Evolutionary conservation across 2,888 invertebrate genomes (phyloP).

Genomic region (Eurois occulta): DNA sequence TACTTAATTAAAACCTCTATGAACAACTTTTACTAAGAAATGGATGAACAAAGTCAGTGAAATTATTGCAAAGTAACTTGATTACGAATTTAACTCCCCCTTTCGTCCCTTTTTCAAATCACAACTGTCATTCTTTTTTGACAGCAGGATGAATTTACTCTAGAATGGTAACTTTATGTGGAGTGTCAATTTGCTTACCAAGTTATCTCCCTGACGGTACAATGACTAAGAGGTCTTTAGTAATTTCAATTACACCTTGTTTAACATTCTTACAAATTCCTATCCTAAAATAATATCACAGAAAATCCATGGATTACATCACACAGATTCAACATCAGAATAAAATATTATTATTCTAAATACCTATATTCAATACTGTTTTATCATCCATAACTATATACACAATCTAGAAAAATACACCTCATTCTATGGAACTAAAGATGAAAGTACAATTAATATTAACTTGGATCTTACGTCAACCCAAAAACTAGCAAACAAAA

Average conservation of each 20-base stretch:
- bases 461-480: not conserved
- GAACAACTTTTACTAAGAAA: not conserved
- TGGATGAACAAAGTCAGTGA: not conserved
- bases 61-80: not conserved
- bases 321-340: conserved; percentile 31
- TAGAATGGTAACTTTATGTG: not conserved
- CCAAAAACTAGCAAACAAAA: not conserved
- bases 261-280: not conserved
- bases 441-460: not conserved
- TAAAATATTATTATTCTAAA: conserved; percentile 15
- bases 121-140: not conserved
- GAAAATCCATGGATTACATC: conserved; percentile 53
- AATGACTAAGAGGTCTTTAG: not conserved
- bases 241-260: conserved; percentile 4
- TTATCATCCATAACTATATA: conserved; percentile 11
- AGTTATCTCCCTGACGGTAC: not conserved
- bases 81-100: not conserved
- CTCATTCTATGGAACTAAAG: not conserved
- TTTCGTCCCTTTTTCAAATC: not conserved
- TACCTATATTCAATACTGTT: conserved; percentile 16
- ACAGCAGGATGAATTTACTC: not conserved
- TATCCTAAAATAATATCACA: conserved; percentile 60
- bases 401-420: conserved; percentile 14
- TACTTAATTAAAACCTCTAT: not conserved
- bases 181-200: not conserved